Evolutionary conservation across 2,113 vertebrate genomes (phyloP).

Genomic region (Apaloderma vittatum): DNA sequence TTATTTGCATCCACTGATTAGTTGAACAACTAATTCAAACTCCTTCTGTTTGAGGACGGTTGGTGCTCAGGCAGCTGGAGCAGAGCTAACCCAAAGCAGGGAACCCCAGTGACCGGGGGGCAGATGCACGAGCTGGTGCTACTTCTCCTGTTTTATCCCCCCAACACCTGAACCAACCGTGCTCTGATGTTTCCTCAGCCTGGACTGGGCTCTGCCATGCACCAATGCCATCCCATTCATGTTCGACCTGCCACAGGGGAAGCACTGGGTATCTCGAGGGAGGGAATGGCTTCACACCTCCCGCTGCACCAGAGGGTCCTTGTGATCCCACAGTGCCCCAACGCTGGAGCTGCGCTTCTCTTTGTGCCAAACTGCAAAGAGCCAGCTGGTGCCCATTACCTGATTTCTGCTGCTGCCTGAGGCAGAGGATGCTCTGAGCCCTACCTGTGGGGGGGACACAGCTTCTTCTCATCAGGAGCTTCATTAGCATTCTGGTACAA

Average conservation of each 20-base stretch:
- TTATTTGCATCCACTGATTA: neutral
- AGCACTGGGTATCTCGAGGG: fast-evolving
- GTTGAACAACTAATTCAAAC: neutral
- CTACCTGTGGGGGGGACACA: neutral
- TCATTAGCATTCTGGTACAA: neutral
- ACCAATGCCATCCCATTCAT: fast-evolving
- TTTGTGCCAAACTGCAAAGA: neutral
- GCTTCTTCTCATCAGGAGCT: neutral
- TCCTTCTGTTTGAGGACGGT: neutral
- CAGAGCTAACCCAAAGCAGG: neutral
- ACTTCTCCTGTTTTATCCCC: neutral
- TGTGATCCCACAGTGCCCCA: neutral
- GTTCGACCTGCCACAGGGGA: fast-evolving
- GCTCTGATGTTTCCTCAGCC: fast-evolving
- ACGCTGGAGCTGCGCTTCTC: neutral
- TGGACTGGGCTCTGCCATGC: fast-evolving
- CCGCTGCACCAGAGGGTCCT: neutral
- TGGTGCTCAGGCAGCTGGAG: neutral
- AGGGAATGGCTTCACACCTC: neutral
- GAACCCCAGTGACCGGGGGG: fast-evolving
- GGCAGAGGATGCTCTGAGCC: neutral
- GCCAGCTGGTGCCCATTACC: fast-evolving
- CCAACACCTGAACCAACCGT: fast-evolving
- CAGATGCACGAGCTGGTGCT: neutral
- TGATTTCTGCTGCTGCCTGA: neutral